Base-by-base conservation (phyloP, 2,888 invertebrate genomes). In the Cantharis lateralis region DNA sequence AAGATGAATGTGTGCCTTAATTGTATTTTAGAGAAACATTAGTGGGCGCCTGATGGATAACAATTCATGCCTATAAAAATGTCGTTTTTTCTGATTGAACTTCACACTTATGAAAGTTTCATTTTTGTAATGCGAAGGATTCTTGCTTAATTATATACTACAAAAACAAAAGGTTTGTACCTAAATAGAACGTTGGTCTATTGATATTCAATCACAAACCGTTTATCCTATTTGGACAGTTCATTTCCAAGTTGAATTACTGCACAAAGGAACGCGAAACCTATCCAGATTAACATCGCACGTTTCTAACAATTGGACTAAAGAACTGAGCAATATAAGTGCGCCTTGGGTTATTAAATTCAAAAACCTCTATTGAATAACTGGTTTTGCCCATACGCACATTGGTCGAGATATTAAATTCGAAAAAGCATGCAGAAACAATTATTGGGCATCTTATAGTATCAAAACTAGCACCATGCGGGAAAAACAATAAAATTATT, bases 21-120 rank as follows among this genome's bases (percentile, higher is more conserved):
- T 66, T 66, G 64, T 66, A 66, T 66, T 66, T 66, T 66, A 66
- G 64, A 66, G 64, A 66, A 66, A 66, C 64, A 66, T 66, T 66
- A 66, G 64, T 66, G 64, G 64, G 64, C 24, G 64, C 24, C 64
- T 66, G 64, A 66, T 66, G 64, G 64, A 66, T 66, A 66, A 66
- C 64, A 66, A 20, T 66, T 66, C 64, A 20, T 24, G 64, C 18
- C 24, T 66, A 66, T 64, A 66, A 20, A 66, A 24, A 20, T 24
- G 64, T 20, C 15, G 18, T 18, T 66, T 66, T 66, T 66, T 48
- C n/a, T 48, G 48, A 48, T 48, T 48, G 9, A 48, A 48, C 48
- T n/a, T n/a, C n/a, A 48, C 7, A 48, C 48, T 48, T 48, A 48
- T n/a, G 48, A 2, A 48, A n/a, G 48, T n/a, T 48, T n/a, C 1